phyloP scores from a whole-genome alignment of 1,140 invertebrate species.

The Drosophila dunni region DNA sequence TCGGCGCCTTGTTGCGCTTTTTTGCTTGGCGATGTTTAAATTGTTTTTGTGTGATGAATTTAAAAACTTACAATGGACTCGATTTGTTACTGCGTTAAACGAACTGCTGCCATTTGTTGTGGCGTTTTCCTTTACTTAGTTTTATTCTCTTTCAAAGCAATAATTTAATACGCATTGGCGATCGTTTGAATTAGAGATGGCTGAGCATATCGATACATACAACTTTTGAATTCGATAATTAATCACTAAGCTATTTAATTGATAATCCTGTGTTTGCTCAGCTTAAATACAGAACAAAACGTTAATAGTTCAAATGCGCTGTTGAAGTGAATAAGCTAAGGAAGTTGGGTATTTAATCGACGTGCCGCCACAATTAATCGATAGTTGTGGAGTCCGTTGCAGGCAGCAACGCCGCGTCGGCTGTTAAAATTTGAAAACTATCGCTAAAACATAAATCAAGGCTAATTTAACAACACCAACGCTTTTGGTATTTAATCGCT shows the following conservation, averaged over 20 bases:
- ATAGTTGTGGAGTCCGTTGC: no score
- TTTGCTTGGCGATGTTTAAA: not conserved
- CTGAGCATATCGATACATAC: constrained; percentile 4
- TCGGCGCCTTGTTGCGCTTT: constrained; percentile 15
- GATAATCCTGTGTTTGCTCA: not conserved
- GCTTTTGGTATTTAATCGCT: constrained; percentile 1
- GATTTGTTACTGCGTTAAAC: constrained; percentile 2
- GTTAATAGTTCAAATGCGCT: not conserved
- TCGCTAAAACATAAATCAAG: no score
- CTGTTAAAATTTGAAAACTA: no score
- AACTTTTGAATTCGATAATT: constrained; percentile 12
- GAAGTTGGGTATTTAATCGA: no score
- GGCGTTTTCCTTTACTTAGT: constrained; percentile 2
- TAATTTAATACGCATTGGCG: constrained; percentile 21
- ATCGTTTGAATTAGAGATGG: constrained; percentile 30
- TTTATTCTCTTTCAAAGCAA: not conserved
- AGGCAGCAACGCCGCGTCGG: no score
- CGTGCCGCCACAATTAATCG: no score
- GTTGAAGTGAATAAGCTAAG: no score
- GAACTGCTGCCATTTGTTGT: constrained; percentile 2
- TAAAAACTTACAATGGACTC: constrained; percentile 10
- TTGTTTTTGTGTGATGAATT: not conserved
- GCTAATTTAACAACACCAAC: no score
- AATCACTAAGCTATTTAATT: not conserved
- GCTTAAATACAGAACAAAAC: not conserved